Evolutionary conservation across 2,113 vertebrate genomes (phyloP), one percentile per base, ranked within the genome.

Genomic region (Cavia porcellus): DNA sequence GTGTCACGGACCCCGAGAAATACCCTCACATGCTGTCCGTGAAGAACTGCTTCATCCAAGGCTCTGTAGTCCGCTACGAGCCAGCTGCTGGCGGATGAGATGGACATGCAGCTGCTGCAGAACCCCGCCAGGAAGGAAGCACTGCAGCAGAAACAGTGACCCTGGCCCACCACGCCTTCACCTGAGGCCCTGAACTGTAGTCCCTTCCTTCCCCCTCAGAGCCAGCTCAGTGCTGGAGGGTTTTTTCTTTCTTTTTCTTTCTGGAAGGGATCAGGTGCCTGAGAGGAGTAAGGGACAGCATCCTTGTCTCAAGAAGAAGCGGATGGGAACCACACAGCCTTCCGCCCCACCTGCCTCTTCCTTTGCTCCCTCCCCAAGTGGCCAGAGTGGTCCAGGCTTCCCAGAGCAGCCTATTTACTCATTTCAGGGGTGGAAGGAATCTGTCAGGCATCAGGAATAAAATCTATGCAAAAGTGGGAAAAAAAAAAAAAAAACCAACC

Each of bases 11-110:
- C 77, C 99, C 99, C 68, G 99, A 99, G 97, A 99, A 99, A 96
- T 99, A 99, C 96, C 99, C 99, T 50, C 99, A 99, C 96, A 99
- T 99, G 99, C 97, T 99, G 94, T 99, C 99, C 0, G 99, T 99
- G 98, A 99, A 99, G 98, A 99, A 99, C 98, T 99, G 99, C 96
- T 99, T 99, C 98, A 99, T 99, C 98, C 99, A 99, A 1, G 99
- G 99, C 38, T 99, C 99, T 0, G 99, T 99, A 95, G 99, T 99
- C 92, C 99, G 99, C 20, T 99, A 99, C 2, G 99, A 99, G 47
- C 38, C 99, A 99, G 99, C 98, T 99, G 9, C 99, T 99, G 0
- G 99, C 99, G 0, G 99, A 99, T 15, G 99, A 99, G 74, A 99
- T 99, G 50, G 99, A 99, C 98, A 99, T 99, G 0, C 99, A 99